Base-by-base conservation (phyloP, 2,113 vertebrate species). In the Rattus rattus region DNA sequence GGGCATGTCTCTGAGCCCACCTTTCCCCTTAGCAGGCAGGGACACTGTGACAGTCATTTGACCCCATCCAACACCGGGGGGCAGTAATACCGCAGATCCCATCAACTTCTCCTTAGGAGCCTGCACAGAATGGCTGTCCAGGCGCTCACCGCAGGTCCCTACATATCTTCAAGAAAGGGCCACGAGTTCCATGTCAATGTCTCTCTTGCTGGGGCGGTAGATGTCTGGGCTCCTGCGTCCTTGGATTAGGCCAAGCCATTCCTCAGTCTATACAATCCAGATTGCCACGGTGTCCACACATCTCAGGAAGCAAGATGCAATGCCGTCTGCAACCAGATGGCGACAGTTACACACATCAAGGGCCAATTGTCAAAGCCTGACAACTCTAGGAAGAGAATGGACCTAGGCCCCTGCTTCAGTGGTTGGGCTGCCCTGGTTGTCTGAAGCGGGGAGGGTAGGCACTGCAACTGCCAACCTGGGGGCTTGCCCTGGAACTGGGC, bases 401-500 rank as follows among this genome's bases (percentile, higher is more conserved):
- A 22, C 39, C 90, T 54, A 92, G 86, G 67, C 90, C 43, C 94
- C 88, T 1, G 47, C 69, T 5, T 14, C 69, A 65, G 39, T 36
- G 72, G 84, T 2, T 1, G 24, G 75, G 85, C 94, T 52, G 59
- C 92, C 49, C 17, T n/a, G 95, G 69, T 61, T 54, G 2, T 43
- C 1, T 4, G 90, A 72, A 79, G 73, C 5, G 36, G 87, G 39
- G 61, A 81, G 33, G 20, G 92, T 1, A 3, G 13, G 13, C 5
- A 47, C 30, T 39, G 77, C 39, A 36, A 63, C 5, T 2, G 5
- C 65, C 17, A 70, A 9, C 24, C 73, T 76, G 93, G 79, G 96
- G 52, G 26, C 85, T 54, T 88, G 95, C 8, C 43, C 95, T 86
- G 81, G 13, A 84, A 92, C 14, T 0, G 70, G 36, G 86, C 87